Evolutionary conservation across 2,888 invertebrate genomes (phyloP), one percentile per base, ranked within the genome.

Genomic region (Apodemia zela): DNA sequence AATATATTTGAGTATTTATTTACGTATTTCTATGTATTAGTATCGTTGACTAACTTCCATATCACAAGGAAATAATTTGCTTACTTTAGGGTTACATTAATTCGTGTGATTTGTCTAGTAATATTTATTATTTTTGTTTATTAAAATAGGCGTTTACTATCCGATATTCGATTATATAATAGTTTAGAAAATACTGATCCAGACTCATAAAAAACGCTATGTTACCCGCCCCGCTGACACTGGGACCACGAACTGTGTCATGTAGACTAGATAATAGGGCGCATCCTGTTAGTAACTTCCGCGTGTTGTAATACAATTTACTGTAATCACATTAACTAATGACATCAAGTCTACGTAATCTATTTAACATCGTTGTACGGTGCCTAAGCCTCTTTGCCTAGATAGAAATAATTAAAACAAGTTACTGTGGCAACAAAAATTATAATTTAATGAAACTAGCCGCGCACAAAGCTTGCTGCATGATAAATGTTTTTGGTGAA

Each of bases 271-370:
- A 75, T 79, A 80, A 82, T 82, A 74, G 74, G 66, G 67, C 68
- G 70, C 75, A 78, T 82, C 82, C 84, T 81, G 83, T 80, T 79
- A 68, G 76, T 80, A 72, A 79, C 79, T 81, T 82, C 82, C 82
- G 25, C 77, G 70, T 75, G 77, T 75, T 72, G 79, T 88, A 87
- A 87, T 81, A 80, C 82, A 83, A 83, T 87, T 85, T 82, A 75
- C 80, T 77, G 75, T 85, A 87, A 88, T 87, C 78, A 78, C 77
- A 83, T 88, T 87, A 89, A 71, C 73, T 67, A 84, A 82, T 84
- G 82, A 82, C 83, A 83, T 84, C 82, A 78, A 75, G 68, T 69
- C 59, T 38, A 42, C 59, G 66, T 78, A 77, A 79, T 81, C 79
- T 79, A 77, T 79, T 82, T 79, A 80, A 74, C 74, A 21, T 18